phyloP scores from a whole-genome alignment of 2,113 vertebrate species.

The Genyomyrus donnyi region DNA sequence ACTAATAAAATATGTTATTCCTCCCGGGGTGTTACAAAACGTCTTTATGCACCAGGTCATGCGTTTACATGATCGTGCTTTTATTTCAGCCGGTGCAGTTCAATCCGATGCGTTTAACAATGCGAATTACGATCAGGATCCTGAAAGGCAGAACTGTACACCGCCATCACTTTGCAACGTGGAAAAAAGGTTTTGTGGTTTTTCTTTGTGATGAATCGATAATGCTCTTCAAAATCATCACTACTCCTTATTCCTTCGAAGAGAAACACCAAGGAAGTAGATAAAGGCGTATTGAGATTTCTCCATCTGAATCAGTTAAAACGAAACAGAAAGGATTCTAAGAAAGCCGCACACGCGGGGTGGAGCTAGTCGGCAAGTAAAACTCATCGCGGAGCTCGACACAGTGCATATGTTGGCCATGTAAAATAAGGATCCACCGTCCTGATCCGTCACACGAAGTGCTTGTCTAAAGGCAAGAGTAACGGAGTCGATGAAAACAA shows the following conservation, averaged over 20 bases:
- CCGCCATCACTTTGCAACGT: background rate
- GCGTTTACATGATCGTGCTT: background rate
- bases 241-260: background rate
- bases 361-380: background rate
- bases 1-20: background rate
- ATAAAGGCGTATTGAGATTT: background rate
- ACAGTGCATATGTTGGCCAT: background rate
- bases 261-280: background rate
- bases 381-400: background rate
- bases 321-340: slow-evolving; percentile 34
- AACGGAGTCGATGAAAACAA: slow-evolving; percentile 11
- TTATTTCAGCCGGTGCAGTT: background rate
- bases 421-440: background rate
- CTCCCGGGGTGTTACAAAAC: background rate
- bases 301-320: background rate
- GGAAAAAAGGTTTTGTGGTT: background rate
- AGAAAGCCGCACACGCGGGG: slow-evolving; percentile 15
- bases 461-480: background rate
- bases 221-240: background rate
- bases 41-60: background rate
- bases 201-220: background rate
- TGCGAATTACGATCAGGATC: background rate
- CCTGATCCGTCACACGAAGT: background rate
- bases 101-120: background rate
- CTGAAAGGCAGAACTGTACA: background rate